Percentiles rank a stretch among this genome's conserved stretches.
phyloP scores from a whole-genome alignment of 2,797 vertebrate genomes.

The Esox masquinongy region DNA sequence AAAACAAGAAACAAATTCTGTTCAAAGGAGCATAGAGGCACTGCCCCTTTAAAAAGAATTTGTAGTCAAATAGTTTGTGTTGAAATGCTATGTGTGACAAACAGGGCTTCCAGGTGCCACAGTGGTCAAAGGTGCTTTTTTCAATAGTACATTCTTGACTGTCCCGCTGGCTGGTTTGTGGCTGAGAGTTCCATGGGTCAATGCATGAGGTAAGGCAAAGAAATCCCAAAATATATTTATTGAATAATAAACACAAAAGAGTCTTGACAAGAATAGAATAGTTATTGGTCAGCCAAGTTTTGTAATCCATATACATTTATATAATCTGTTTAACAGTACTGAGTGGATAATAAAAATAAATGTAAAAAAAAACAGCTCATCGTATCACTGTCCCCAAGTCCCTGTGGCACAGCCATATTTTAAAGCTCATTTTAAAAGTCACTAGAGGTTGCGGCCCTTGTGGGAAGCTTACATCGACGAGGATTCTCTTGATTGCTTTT shows the following conservation, averaged over 20 bases:
- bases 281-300: no score
- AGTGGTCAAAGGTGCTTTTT: no score
- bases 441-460: slow-evolving; percentile 39
- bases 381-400: slow-evolving; percentile 13
- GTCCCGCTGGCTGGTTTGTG: no score
- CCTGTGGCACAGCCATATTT: slow-evolving; percentile 37
- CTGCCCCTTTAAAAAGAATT: not conserved
- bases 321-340: slow-evolving; percentile 2
- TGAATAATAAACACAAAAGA: not conserved
- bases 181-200: no score
- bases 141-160: no score
- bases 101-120: no score
- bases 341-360: not conserved
- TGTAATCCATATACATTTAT: not conserved
- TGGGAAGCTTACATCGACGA: no score
- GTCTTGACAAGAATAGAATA: not conserved
- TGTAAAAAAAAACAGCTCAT: slow-evolving; percentile 7
- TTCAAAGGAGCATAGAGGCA: no score
- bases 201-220: not conserved
- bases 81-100: not conserved
- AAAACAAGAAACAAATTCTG: no score
- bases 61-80: not conserved
- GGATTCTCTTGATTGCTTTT: not conserved
- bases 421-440: slow-evolving; percentile 46
- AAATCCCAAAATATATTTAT: not conserved